Evolutionary conservation across 2,888 invertebrate species (phyloP).

Genomic region (Agriopis marginaria): DNA sequence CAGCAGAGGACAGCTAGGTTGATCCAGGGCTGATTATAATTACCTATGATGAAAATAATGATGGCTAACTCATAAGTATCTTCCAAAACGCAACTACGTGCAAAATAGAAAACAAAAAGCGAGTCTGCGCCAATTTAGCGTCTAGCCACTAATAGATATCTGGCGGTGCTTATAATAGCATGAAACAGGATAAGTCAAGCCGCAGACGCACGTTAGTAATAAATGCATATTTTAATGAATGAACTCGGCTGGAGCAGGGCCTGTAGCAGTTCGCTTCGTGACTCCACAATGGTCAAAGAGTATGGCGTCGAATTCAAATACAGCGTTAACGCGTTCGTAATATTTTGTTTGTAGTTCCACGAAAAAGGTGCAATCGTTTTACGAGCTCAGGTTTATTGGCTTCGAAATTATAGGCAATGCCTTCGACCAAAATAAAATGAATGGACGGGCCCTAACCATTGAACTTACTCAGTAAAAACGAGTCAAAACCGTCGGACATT

Average conservation of each 20-base stretch:
- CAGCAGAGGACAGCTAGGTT: neutral
- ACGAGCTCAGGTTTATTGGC: conserved; percentile 2
- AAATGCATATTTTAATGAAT: conserved; percentile 80
- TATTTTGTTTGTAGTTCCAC: conserved; percentile 18
- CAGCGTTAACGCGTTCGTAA: conserved; percentile 3
- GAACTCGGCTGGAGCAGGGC: conserved; percentile 67
- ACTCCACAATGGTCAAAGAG: conserved; percentile 68
- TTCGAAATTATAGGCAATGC: neutral
- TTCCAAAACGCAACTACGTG: conserved; percentile 2
- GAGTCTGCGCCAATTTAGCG: conserved; percentile 36
- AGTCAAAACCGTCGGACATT: too few species aligned
- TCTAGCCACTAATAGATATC: conserved; percentile 42
- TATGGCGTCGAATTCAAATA: conserved; percentile 42
- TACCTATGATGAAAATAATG: conserved; percentile 1
- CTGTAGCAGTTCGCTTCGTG: conserved; percentile 70
- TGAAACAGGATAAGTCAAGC: conserved; percentile 35
- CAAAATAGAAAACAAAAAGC: conserved; percentile 25
- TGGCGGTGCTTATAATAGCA: conserved; percentile 40
- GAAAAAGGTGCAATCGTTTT: neutral
- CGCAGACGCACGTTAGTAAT: conserved; percentile 63
- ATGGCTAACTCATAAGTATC: neutral
- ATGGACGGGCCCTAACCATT: too few species aligned
- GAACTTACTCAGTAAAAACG: too few species aligned
- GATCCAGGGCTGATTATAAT: neutral
- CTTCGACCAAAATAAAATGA: too few species aligned